Conservation (phyloP, 2,888 invertebrate genomes). For the Agapostemon virescens region DNA sequence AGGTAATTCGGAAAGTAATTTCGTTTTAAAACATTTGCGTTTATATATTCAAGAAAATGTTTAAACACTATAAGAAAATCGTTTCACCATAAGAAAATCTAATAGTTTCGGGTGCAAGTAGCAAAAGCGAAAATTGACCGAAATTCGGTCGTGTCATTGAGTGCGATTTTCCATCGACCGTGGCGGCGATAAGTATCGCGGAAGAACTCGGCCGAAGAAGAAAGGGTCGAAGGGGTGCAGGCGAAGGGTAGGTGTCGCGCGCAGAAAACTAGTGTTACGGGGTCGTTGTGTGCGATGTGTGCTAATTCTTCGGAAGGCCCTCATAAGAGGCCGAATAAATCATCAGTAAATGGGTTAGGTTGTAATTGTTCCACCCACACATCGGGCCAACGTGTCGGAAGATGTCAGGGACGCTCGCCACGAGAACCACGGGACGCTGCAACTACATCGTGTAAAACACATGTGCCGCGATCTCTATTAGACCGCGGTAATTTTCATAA, state of each 20-base stretch:
- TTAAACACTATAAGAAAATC: no score
- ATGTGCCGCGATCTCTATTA: slow-evolving; percentile 22
- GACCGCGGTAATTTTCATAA: slow-evolving; percentile 30
- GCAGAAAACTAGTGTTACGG: slow-evolving; percentile 23
- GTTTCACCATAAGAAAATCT: no score
- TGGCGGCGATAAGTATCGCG: not conserved
- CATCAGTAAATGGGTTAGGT: slow-evolving; percentile 71
- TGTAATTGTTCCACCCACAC: slow-evolving; percentile 67
- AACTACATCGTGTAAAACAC: slow-evolving; percentile 25
- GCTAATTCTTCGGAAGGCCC: slow-evolving; percentile 61
- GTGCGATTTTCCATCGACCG: slow-evolving; percentile 27
- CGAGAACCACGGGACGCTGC: slow-evolving; percentile 13
- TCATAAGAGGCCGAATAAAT: slow-evolving; percentile 65
- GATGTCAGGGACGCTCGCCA: slow-evolving; percentile 61
- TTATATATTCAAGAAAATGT: no score
- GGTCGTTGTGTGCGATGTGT: slow-evolving; percentile 54
- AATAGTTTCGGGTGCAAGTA: not conserved
- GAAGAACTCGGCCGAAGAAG: slow-evolving; percentile 20
- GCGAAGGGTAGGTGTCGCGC: slow-evolving; percentile 26
- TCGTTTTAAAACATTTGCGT: no score
- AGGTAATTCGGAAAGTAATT: no score
- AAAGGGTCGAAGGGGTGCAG: slow-evolving; percentile 10
- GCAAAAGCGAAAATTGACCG: not conserved
- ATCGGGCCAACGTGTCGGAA: slow-evolving; percentile 15
- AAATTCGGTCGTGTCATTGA: slow-evolving; percentile 46